Conservation (phyloP, 2,113 vertebrate species). For the Lophius piscatorius region DNA sequence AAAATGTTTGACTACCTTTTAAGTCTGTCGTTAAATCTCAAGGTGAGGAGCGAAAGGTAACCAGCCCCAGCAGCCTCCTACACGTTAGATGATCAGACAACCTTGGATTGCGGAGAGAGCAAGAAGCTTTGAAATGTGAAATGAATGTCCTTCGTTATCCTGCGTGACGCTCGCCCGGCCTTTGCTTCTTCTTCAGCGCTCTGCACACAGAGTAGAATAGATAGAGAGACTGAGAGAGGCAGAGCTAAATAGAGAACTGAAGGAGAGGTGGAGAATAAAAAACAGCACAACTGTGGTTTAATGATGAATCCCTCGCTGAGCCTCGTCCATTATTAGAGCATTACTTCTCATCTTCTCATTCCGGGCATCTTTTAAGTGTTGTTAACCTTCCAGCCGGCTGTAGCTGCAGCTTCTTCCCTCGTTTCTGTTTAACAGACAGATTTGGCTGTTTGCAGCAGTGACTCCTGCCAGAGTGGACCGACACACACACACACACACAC, state of each 20-base stretch:
- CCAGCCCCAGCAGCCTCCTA: constrained; percentile 35
- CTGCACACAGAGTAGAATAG: constrained; percentile 43
- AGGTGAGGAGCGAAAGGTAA: constrained; percentile 33
- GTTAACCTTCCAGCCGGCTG: constrained; percentile 58
- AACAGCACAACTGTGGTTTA: constrained; percentile 46
- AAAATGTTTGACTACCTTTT: constrained; percentile 36
- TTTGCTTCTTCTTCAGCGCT: constrained; percentile 51
- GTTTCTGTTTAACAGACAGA: constrained; percentile 54
- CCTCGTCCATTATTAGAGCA: constrained; percentile 64
- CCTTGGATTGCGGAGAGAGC: constrained; percentile 22
- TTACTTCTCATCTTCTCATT: constrained; percentile 70
- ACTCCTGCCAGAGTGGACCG: constrained; percentile 70
- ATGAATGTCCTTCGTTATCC: constrained; percentile 68
- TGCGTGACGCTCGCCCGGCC: constrained; percentile 48
- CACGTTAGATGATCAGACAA: constrained; percentile 52
- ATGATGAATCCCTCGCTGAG: constrained; percentile 57
- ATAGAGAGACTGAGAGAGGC: constrained; percentile 26
- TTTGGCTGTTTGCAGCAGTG: constrained; percentile 54
- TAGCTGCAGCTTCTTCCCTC: constrained; percentile 27
- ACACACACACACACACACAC: no score
- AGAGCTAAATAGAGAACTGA: no score
- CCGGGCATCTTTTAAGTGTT: constrained; percentile 68
- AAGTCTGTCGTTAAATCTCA: constrained; percentile 42
- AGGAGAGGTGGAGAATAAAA: constrained; percentile 29
- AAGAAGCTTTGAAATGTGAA: constrained; percentile 66